Percentiles rank a stretch among this genome's conserved stretches.
These are phyloP conservation scores for Lagria hirta DNA, from an alignment of 2,888 invertebrate genomes.

Conservation along the genomic window DNA sequence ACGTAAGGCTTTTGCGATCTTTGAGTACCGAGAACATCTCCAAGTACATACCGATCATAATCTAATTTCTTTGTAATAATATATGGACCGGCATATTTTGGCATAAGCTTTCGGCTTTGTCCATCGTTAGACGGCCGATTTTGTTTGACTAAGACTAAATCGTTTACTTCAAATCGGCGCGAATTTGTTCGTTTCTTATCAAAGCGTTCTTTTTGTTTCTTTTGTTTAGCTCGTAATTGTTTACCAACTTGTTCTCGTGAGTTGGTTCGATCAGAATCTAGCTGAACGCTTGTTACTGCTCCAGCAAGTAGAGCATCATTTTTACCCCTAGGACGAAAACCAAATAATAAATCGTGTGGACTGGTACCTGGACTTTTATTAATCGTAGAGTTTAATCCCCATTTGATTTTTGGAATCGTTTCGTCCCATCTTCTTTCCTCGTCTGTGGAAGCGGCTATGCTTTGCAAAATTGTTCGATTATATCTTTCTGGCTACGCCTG, in stretches of 20 bases:
- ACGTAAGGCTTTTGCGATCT: background rate
- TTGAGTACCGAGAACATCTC: background rate
- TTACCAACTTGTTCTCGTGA: background rate
- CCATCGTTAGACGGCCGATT: background rate
- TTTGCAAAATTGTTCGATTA: conserved; percentile 2
- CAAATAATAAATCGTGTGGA: background rate
- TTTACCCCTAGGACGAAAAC: background rate
- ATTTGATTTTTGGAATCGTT: background rate
- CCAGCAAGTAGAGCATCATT: background rate
- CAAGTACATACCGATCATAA: background rate
- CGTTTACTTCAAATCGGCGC: background rate
- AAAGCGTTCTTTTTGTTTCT: background rate
- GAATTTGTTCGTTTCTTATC: background rate
- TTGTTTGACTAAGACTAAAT: background rate
- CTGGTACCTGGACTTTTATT: background rate
- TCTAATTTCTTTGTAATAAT: background rate
- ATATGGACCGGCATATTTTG: background rate
- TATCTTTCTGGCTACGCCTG: background rate
- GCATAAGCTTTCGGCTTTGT: background rate
- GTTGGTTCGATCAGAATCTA: background rate
- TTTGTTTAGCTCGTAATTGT: background rate
- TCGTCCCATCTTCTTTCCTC: conserved; percentile 6
- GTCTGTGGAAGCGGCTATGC: background rate
- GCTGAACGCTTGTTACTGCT: background rate
- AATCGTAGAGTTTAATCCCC: background rate